Conservation (phyloP, 2,888 invertebrate genomes). For the Biston betularia region DNA sequence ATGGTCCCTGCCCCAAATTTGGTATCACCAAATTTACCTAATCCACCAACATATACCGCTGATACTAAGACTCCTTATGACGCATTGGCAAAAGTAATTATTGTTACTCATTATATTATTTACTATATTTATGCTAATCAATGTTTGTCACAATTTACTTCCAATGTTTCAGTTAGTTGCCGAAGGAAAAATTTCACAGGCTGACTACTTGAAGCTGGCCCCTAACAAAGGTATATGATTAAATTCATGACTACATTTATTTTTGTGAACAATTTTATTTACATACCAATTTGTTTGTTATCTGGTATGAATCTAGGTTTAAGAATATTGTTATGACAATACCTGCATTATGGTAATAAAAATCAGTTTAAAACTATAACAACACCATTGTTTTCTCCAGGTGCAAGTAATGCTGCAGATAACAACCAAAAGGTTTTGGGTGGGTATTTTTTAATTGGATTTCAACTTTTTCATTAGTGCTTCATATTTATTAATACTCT, state of each 20-base stretch:
- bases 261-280: no score
- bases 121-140: constrained; percentile 16
- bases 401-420: constrained; percentile 59
- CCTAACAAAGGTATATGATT: constrained; percentile 74
- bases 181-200: constrained; percentile 78
- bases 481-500: background rate
- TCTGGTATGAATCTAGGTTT: no score
- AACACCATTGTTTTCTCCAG: constrained; percentile 52
- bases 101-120: constrained; percentile 16
- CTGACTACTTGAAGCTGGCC: constrained; percentile 78
- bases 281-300: no score
- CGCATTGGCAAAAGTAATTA: constrained; percentile 79
- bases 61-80: constrained; percentile 63
- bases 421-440: constrained; percentile 64
- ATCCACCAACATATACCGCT: constrained; percentile 30
- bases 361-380: background rate
- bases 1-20: constrained; percentile 56
- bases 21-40: constrained; percentile 45
- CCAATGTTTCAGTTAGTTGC: constrained; percentile 79
- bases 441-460: constrained; percentile 57
- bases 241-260: no score
- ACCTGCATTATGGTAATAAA: no score
- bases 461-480: background rate
- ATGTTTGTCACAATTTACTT: constrained; percentile 30
- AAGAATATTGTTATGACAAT: no score